These are phyloP conservation scores for Caenorhabditis tropicalis DNA, from an alignment of 1,140 invertebrate genomes.

Conservation along the genomic window DNA sequence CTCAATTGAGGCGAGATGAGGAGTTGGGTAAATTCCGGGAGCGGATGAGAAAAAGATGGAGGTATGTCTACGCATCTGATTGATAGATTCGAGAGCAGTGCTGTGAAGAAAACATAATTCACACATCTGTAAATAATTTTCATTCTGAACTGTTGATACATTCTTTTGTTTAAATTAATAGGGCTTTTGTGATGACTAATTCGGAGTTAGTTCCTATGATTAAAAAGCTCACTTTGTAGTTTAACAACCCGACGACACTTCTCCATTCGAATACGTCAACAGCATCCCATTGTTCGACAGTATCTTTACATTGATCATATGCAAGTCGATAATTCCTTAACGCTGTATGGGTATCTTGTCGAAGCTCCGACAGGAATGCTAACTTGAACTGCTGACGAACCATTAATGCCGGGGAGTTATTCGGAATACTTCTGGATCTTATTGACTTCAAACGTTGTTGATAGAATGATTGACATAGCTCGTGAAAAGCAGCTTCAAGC, in stretches of 20 bases:
- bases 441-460: conserved; percentile 79
- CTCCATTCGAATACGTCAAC: conserved; percentile 91
- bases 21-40: conserved; percentile 75
- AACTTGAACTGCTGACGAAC: conserved; percentile 96
- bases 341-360: conserved; percentile 85
- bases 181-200: too few species aligned
- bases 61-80: conserved; percentile 86
- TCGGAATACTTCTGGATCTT: conserved; percentile 74
- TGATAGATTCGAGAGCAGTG: conserved; percentile 88
- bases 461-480: conserved; percentile 90
- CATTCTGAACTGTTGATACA: neutral
- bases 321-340: conserved; percentile 91
- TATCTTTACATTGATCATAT: conserved; percentile 81
- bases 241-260: conserved; percentile 90
- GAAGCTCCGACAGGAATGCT: conserved; percentile 89
- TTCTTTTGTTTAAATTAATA: too few species aligned
- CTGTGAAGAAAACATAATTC: conserved; percentile 85
- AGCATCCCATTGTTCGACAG: conserved; percentile 86
- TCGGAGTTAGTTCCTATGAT: too few species aligned
- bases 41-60: conserved; percentile 85
- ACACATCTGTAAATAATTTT: conserved; percentile 76
- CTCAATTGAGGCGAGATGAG: conserved; percentile 85
- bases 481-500: conserved; percentile 89
- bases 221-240: conserved; percentile 86
- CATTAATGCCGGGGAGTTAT: conserved; percentile 72